A percentile compares a stretch with the other conserved stretches of the same genome.
Evolutionary conservation across 2,797 vertebrate genomes (phyloP).

Genomic region (Loris lydekkerianus): DNA sequence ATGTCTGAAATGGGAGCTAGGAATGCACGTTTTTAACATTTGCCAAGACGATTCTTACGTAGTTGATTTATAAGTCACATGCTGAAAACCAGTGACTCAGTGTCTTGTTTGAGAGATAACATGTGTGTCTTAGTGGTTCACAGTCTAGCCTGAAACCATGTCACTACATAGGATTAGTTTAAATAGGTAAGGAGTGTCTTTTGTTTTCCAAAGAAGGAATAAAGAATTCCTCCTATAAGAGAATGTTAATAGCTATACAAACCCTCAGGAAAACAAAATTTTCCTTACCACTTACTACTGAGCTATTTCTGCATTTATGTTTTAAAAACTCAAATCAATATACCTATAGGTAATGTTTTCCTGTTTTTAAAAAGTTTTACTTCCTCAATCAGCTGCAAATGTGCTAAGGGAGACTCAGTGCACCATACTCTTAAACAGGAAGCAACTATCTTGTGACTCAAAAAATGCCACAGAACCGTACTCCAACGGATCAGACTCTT

Average conservation of each 20-base stretch:
- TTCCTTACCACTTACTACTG: background rate
- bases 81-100: background rate
- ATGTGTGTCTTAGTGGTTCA: background rate
- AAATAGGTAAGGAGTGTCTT: background rate
- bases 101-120: background rate
- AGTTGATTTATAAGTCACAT: background rate
- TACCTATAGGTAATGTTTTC: slow-evolving; percentile 29
- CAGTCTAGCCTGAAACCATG: background rate
- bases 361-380: slow-evolving; percentile 66
- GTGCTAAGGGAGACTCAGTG: background rate
- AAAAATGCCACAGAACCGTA: background rate
- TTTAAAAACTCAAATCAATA: slow-evolving; percentile 49
- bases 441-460: slow-evolving; percentile 58
- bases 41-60: background rate
- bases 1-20: background rate
- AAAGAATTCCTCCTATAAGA: background rate
- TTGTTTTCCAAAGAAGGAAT: slow-evolving; percentile 47
- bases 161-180: background rate
- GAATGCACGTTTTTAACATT: background rate
- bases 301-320: slow-evolving; percentile 40
- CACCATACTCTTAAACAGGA: slow-evolving; percentile 38
- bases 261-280: background rate
- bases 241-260: background rate
- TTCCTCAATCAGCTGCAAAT: slow-evolving; percentile 60
- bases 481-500: background rate